These are phyloP conservation scores for Drosophila nr. perissopoda DNA, from an alignment of 2,888 invertebrate species.

Conservation along the genomic window DNA sequence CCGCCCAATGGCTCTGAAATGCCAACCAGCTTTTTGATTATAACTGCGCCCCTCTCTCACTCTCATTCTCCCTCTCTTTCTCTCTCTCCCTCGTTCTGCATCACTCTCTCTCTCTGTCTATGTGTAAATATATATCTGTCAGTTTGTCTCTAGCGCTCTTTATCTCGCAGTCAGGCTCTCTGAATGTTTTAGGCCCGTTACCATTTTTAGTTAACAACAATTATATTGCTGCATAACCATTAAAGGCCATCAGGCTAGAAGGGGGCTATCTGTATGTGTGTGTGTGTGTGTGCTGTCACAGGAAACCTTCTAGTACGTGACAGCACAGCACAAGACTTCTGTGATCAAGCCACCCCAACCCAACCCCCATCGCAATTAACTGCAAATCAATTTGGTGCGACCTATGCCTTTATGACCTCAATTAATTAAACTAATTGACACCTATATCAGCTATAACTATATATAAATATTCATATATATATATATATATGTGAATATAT, in stretches of 20 bases:
- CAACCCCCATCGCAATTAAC: conserved; percentile 27
- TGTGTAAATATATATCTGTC: background rate
- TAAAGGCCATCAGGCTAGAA: conserved; percentile 53
- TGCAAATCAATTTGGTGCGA: conserved; percentile 65
- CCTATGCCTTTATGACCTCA: conserved; percentile 67
- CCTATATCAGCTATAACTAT: conserved; percentile 25
- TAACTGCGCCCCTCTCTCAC: conserved; percentile 26
- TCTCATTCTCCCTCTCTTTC: conserved; percentile 16
- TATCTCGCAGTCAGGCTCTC: conserved; percentile 31
- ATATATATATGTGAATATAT: background rate
- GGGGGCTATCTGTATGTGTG: background rate
- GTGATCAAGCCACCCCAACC: conserved; percentile 5
- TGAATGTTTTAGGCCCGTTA: conserved; percentile 51
- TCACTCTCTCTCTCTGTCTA: background rate
- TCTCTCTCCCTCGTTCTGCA: background rate
- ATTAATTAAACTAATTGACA: conserved; percentile 74
- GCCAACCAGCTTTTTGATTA: conserved; percentile 48
- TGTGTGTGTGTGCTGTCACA: conserved; percentile 41
- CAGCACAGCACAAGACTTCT: conserved; percentile 1
- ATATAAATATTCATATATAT: background rate
- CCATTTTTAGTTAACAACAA: conserved; percentile 71
- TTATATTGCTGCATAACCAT: conserved; percentile 69
- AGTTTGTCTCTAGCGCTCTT: conserved; percentile 16
- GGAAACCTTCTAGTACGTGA: conserved; percentile 58
- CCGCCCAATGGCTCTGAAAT: conserved; percentile 52